A percentile compares a stretch with the other conserved stretches of the same genome.
These are phyloP conservation scores for Montipora capricornis DNA, from an alignment of 64 coral and sea anemone species.

Conservation along the genomic window DNA sequence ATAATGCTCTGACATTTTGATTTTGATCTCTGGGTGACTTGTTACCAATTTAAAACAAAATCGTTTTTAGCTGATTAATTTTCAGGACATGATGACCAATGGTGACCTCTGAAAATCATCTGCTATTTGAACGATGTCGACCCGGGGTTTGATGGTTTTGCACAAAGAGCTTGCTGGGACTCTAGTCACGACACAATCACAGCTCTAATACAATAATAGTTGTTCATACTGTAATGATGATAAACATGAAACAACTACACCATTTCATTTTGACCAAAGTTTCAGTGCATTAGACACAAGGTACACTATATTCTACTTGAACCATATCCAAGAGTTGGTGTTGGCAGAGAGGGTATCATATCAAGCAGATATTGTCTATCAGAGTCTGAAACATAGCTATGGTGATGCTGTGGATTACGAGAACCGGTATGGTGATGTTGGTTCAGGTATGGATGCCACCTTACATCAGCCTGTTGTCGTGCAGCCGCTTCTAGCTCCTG, in stretches of 20 bases:
- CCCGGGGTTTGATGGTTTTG: too few species aligned
- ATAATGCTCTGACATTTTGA: too few species aligned
- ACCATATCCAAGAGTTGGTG: conserved; percentile 79
- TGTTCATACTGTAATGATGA: background rate
- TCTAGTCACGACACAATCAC: too few species aligned
- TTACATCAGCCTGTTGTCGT: conserved; percentile 73
- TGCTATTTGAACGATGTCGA: too few species aligned
- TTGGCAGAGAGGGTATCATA: conserved; percentile 96
- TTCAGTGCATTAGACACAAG: background rate
- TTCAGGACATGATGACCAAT: background rate
- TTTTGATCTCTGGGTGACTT: background rate
- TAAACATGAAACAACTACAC: background rate
- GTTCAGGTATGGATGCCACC: conserved; percentile 92
- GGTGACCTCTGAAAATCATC: background rate
- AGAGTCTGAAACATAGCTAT: conserved; percentile 80
- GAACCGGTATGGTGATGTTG: conserved; percentile 73
- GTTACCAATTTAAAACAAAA: background rate
- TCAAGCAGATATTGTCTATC: conserved; percentile 95
- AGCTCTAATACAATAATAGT: too few species aligned
- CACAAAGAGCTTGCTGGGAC: too few species aligned
- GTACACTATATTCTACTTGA: conserved; percentile 74
- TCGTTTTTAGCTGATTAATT: too few species aligned
- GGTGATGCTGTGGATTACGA: conserved; percentile 92
- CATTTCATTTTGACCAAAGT: background rate
- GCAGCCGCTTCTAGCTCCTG: conserved; percentile 79